Percentiles rank a stretch among this genome's conserved stretches.
Evolutionary conservation across 2,888 invertebrate species (phyloP).

Genomic region (Trachelus stipa): DNA sequence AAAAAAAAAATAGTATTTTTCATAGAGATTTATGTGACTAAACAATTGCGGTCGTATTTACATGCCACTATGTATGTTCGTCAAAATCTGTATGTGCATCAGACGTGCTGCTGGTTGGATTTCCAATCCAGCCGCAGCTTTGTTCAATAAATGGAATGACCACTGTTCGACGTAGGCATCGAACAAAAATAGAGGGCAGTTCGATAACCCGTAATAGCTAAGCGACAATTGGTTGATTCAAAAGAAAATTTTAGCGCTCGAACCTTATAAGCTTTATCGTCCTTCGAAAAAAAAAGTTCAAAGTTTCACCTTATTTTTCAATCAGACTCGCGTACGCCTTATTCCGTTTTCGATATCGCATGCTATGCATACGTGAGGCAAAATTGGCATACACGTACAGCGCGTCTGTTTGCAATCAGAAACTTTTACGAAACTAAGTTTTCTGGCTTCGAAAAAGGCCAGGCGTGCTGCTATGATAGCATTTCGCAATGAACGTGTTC

Average conservation of each 20-base stretch:
- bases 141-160: background rate
- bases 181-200: background rate
- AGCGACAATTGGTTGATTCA: background rate
- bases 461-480: background rate
- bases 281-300: background rate
- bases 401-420: constrained; percentile 23
- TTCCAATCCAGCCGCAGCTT: background rate
- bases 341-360: background rate
- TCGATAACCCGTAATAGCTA: background rate
- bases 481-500: background rate
- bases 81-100: background rate
- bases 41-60: background rate
- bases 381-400: constrained; percentile 13
- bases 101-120: background rate
- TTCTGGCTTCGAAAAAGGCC: background rate
- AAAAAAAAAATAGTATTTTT: background rate
- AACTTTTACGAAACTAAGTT: constrained; percentile 25
- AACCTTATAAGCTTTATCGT: background rate
- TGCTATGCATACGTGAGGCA: background rate
- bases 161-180: too few relatives aligned
- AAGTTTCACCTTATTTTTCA: background rate
- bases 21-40: background rate
- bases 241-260: background rate
- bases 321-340: background rate
- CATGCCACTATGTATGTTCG: background rate